A percentile compares a stretch with the other conserved stretches of the same genome.
phyloP scores from a whole-genome alignment of 2,797 vertebrate genomes.

The Dendrocincla fuliginosa region DNA sequence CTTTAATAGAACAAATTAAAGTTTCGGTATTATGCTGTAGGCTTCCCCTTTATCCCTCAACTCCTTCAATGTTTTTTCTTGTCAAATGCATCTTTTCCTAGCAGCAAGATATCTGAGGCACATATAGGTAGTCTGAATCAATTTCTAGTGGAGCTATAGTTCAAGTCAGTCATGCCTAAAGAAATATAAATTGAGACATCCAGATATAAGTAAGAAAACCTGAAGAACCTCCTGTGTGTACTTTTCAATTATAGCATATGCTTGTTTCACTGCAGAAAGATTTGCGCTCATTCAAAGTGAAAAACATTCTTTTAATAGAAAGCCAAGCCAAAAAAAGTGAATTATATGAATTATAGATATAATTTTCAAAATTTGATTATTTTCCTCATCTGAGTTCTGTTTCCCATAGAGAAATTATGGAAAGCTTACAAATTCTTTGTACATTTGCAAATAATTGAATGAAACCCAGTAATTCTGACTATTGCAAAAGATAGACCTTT shows the following conservation, averaged over 20 bases:
- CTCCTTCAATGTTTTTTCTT: neutral
- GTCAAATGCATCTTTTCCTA: neutral
- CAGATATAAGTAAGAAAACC: constrained; percentile 36
- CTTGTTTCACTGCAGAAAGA: neutral
- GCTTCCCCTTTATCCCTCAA: neutral
- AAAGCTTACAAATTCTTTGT: neutral
- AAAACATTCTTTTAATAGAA: neutral
- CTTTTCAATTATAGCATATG: accelerated
- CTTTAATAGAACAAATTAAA: constrained; percentile 32
- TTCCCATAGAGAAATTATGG: neutral
- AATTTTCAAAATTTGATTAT: neutral
- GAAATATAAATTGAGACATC: neutral
- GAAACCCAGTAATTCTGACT: neutral
- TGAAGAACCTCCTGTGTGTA: neutral
- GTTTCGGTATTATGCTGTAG: neutral
- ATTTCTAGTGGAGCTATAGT: neutral
- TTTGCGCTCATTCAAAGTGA: neutral
- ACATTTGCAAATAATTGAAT: neutral
- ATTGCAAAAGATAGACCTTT: neutral
- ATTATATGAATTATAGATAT: neutral
- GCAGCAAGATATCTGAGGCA: neutral
- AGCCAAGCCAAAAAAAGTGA: neutral
- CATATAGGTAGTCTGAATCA: neutral
- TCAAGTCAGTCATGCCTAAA: constrained; percentile 18
- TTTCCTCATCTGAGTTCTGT: neutral